Evolutionary conservation across 2,888 invertebrate genomes (phyloP), one percentile per base, ranked within the genome.

Genomic region (Eumerus sabulonum): DNA sequence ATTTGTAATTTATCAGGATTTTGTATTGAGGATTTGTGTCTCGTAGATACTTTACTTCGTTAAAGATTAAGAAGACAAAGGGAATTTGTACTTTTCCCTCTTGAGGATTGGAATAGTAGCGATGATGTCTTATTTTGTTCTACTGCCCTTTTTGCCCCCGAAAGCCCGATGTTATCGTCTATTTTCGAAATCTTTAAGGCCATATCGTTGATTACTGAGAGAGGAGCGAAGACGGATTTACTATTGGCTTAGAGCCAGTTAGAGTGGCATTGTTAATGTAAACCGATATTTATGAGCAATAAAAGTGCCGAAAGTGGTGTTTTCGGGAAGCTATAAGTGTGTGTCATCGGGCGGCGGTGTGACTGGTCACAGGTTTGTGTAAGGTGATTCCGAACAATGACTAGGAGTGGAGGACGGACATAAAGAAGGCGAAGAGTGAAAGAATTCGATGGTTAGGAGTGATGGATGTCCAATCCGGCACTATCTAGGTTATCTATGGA

Each of bases 1-100:
- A 74, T 74, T 70, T 74, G 79, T 79, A 74, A 79, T 79, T 79
- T 79, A 79, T 79, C 73, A 74, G 70, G 73, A 74, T 79, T 79
- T 79, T 59, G 73, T 73, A 79, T 68, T 47, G 77, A 63, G 67
- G 72, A 77, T 72, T 77, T 72, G 63, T 60, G 35, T 68, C 66
- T 27, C 57, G 40, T 11, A 11, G n/a, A 40, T 38, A 40, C n/a
- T 63, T 45, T 63, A 18, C 13, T 45, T 19, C 27, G 27, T 9
- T 4, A 18, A 48, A 9, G 38, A 36, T 27, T 13, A 44, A 9
- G 35, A 17, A 5, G 11, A 40, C 64, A 27, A 60, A 66, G 44
- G 56, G 50, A 60, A 14, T 66, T 72, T 11, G 40, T 38, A 16
- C 9, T 47, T 63, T 71, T 56, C 50, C 42, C 60, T 66, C 71